Evolutionary conservation across 2,888 invertebrate species (phyloP), one percentile per base, ranked within the genome.

Genomic region (Oscheius myriophilus): DNA sequence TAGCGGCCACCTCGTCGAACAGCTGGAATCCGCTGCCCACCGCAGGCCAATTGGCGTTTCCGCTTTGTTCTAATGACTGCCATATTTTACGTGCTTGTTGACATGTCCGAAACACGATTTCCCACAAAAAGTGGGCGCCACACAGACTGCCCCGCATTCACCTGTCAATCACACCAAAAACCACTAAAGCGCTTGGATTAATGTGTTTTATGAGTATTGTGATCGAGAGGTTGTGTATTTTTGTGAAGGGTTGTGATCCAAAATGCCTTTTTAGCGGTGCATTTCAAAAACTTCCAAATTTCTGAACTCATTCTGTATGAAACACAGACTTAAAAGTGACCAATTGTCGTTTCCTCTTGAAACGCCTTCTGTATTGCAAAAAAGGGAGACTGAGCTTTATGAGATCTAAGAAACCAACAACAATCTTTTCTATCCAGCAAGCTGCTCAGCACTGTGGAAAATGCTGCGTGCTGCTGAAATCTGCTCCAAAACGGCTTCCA

Each of bases 371-470:
- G 3, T 33, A 33, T 6, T 6, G 33, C 3, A 33, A 33, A 6
- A 33, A 33, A 33, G 9, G 3, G 9, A 3, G 33, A 33, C 33
- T 33, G 33, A 33, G 33, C 33, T 61, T 61, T 46, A 61, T 49
- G 61, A 61, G 61, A 61, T 61, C 61, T 26, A 61, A 18, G 18
- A 33, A n/a, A 46, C 12, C 33, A 58, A 41, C 25, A 41, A 39
- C 11, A 42, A 49, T 49, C 9, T 3, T 33, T 7, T 46, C 33
- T 52, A 53, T 41, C 63, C 53, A 21, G 77, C 77, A 18, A 78
- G 54, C 68, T 75, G 71, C 55, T 78, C 77, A 0, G 77, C 77
- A 43, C 75, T 75, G 57, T 73, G 73, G 49, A 78, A 78, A 51
- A 78, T 78, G 45, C 76, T 76, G 52, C 70, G 71, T 52, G 67